Evolutionary conservation across 2,797 vertebrate genomes (phyloP), one percentile per base, ranked within the genome.

Genomic region (Alca torda): DNA sequence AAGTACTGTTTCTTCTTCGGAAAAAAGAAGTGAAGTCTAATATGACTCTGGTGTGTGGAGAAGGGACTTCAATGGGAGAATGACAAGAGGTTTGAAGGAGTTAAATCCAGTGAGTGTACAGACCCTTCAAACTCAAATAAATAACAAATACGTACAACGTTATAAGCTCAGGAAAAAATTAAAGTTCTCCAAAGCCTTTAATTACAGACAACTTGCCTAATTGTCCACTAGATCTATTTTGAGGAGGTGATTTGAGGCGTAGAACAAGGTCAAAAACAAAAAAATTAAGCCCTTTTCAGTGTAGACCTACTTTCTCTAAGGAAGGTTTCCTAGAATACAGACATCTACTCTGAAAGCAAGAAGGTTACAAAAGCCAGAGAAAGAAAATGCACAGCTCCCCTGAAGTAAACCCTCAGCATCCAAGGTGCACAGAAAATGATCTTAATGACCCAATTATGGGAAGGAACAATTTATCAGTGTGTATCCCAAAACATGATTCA

Each of bases 381-480:
- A 90, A 56, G 35, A 74, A 82, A 84, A 79, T 0, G 5, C 51
- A 85, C 30, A 60, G 7, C 16, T 84, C 26, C 82, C 18, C 20
- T 82, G 53, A 60, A 91, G 86, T 50, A 88, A 75, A 93, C 24
- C 30, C 41, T 61, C 39, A 28, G 30, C 54, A 74, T 48, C 90
- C 35, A 69, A 94, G 39, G 21, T 67, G 60, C 83, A 69, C 16
- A 89, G 67, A 94, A 97, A 97, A 65, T 56, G 7, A 94, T 80
- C 79, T 92, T 87, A 90, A 95, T 84, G 78, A 96, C 50, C 9
- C 72, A 77, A 18, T 64, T 83, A 85, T n/a, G 26, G 59, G 18
- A 83, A 68, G 46, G 72, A 78, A 60, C 39, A 93, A 23, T 51
- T 70, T 83, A 56, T 46, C 16, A 17, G 21, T 43, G 76, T 69